Percentiles rank a stretch among this genome's conserved stretches.
Conservation (phyloP, 2,888 invertebrate species). For the Orthonevra nobilis region DNA sequence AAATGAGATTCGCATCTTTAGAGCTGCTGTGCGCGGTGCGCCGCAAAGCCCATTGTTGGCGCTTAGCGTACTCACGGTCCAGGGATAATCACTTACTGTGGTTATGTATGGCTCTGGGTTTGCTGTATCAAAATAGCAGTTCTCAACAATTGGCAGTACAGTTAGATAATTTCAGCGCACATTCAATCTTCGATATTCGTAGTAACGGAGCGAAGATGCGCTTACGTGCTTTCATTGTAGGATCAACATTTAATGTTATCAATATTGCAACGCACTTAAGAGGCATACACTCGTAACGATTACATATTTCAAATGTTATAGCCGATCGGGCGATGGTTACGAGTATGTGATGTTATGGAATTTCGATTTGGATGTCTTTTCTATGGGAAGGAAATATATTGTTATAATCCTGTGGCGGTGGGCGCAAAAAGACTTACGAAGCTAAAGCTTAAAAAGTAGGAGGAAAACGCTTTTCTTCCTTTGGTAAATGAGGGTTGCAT, state of each 20-base stretch:
- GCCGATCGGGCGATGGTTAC: not conserved
- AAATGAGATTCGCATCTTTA: constrained; percentile 67
- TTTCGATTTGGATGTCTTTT: too few species aligned
- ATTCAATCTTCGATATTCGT: constrained; percentile 55
- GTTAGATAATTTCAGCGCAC: constrained; percentile 65
- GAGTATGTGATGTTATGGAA: too few species aligned
- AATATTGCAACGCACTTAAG: constrained; percentile 18
- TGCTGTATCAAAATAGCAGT: constrained; percentile 61
- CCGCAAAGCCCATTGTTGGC: constrained; percentile 46
- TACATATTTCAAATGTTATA: constrained; percentile 14
- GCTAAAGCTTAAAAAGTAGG: too few species aligned
- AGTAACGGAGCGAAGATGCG: constrained; percentile 65
- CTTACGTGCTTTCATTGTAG: constrained; percentile 54
- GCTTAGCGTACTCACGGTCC: constrained; percentile 48
- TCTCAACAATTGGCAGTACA: constrained; percentile 63
- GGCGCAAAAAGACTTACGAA: too few species aligned
- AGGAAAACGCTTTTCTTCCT: too few species aligned
- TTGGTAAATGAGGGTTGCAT: too few species aligned
- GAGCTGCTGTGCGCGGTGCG: constrained; percentile 52
- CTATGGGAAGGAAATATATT: too few species aligned
- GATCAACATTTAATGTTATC: constrained; percentile 47
- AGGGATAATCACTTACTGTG: constrained; percentile 68
- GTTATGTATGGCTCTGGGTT: constrained; percentile 43
- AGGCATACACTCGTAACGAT: not conserved
- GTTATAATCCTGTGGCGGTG: too few species aligned